phyloP scores from a whole-genome alignment of 2,113 vertebrate genomes.

The Eclectus roratus region DNA sequence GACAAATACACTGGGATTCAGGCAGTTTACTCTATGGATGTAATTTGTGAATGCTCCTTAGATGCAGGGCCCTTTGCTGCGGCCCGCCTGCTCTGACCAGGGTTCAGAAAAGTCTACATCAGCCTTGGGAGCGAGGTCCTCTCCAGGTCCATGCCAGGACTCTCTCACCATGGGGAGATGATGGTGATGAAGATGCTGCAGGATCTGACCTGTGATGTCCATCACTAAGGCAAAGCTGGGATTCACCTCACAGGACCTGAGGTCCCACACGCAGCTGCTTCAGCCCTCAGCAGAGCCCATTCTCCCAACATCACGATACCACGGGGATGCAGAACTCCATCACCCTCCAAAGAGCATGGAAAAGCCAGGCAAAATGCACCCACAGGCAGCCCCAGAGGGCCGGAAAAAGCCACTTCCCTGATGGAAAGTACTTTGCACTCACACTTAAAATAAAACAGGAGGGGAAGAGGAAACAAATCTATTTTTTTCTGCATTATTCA shows the following conservation, averaged over 20 bases:
- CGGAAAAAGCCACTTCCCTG: background rate
- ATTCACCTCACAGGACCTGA: background rate
- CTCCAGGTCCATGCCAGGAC: fast-evolving
- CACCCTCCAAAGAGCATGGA: background rate
- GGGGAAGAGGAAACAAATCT: background rate
- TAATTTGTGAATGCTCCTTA: no score
- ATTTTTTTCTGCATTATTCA: background rate
- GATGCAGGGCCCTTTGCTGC: background rate
- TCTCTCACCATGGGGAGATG: fast-evolving
- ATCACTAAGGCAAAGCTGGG: background rate
- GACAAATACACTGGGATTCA: background rate
- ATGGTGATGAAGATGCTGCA: background rate
- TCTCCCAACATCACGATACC: fast-evolving
- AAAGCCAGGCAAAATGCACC: fast-evolving
- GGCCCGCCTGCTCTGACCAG: background rate
- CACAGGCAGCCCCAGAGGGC: background rate
- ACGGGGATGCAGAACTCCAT: background rate
- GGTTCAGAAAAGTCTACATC: background rate
- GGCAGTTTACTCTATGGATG: background rate
- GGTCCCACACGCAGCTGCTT: background rate
- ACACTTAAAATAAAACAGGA: no score
- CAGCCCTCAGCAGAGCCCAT: background rate
- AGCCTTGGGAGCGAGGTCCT: background rate
- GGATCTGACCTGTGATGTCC: background rate
- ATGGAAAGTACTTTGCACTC: background rate